phyloP scores from a whole-genome alignment of 2,797 vertebrate genomes.

The Acanthopagrus latus region DNA sequence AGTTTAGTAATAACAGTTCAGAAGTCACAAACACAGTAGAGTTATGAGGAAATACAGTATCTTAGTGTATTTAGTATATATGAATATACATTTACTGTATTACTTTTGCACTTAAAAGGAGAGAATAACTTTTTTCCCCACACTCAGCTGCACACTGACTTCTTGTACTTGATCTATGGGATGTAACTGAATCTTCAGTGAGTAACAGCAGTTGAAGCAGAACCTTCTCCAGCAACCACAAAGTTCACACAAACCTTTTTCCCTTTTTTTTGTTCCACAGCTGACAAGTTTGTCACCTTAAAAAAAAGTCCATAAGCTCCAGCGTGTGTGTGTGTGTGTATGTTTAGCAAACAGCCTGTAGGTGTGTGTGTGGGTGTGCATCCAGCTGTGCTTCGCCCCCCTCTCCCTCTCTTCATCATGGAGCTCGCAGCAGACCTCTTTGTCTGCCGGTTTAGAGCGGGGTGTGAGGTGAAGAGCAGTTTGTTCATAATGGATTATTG shows the following conservation, averaged over 20 bases:
- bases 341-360: slow-evolving; percentile 43
- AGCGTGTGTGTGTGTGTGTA: slow-evolving; percentile 30
- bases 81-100: not conserved
- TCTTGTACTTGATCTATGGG: not conserved
- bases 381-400: slow-evolving; percentile 60
- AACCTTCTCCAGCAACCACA: slow-evolving; percentile 28
- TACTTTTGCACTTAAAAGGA: not conserved
- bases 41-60: not conserved
- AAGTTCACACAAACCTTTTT: slow-evolving; percentile 26
- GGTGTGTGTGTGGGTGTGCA: slow-evolving; percentile 37
- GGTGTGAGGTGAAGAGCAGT: slow-evolving; percentile 87
- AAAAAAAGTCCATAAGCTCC: slow-evolving; percentile 40
- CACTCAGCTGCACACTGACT: not conserved
- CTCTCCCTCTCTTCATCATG: slow-evolving; percentile 44
- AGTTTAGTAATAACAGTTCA: not conserved
- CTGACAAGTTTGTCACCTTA: slow-evolving; percentile 36
- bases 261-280: slow-evolving; percentile 12
- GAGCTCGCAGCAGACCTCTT: slow-evolving; percentile 83
- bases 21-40: not conserved
- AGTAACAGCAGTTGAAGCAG: slow-evolving; percentile 17
- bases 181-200: slow-evolving; percentile 14
- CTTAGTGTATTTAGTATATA: too few relatives aligned
- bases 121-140: not conserved
- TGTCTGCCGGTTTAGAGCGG: slow-evolving; percentile 79
- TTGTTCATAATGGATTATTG: slow-evolving; percentile 97